These are phyloP conservation scores for Sciurus niger DNA, from an alignment of 2,113 vertebrate species.

Conservation along the genomic window DNA sequence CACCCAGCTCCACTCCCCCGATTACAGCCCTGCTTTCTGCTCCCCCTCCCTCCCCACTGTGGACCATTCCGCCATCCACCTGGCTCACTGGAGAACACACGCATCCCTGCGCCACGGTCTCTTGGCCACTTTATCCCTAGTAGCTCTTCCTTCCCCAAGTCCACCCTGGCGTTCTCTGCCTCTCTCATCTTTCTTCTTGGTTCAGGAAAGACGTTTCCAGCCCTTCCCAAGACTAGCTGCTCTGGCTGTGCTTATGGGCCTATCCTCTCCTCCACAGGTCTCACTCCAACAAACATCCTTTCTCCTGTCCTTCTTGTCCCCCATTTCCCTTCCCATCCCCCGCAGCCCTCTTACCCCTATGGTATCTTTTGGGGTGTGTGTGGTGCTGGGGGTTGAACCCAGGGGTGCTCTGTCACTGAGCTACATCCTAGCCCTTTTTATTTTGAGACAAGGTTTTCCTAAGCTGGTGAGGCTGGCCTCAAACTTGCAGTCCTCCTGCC, in stretches of 20 bases:
- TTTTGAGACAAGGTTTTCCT: background rate
- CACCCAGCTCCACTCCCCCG: background rate
- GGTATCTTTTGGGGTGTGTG: no score
- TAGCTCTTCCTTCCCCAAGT: background rate
- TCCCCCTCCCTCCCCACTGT: fast-evolving
- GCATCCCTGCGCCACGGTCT: background rate
- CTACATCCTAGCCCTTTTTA: background rate
- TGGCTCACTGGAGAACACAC: fast-evolving
- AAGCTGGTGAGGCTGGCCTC: background rate
- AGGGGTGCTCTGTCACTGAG: background rate
- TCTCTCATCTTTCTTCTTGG: background rate
- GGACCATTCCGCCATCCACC: fast-evolving
- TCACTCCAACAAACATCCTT: no score
- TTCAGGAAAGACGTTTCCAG: background rate
- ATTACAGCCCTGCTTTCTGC: background rate
- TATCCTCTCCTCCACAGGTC: no score
- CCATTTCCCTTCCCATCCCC: no score
- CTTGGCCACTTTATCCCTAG: background rate
- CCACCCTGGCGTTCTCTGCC: fast-evolving
- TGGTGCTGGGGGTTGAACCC: background rate
- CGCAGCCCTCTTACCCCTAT: fast-evolving
- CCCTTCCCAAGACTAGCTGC: background rate
- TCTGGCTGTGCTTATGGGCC: background rate
- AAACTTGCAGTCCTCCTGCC: background rate
- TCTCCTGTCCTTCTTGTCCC: fast-evolving